A percentile compares a stretch with the other conserved stretches of the same genome.
Conservation (phyloP, 2,888 invertebrate genomes). For the Strigamia maritima region DNA sequence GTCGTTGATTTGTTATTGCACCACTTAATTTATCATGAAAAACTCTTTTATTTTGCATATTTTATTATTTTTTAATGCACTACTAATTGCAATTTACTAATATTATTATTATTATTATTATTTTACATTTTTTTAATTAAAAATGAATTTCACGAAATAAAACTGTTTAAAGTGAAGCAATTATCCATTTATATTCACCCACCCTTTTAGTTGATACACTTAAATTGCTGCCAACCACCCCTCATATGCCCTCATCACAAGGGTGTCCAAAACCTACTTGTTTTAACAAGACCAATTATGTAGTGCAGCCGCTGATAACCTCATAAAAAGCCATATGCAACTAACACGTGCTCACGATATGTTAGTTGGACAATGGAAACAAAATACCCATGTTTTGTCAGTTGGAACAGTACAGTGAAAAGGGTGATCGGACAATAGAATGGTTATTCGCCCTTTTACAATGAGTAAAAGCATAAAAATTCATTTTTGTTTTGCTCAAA, state of each 20-base stretch:
- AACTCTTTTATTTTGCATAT: too few relatives aligned
- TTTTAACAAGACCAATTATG: not conserved
- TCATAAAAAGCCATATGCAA: not conserved
- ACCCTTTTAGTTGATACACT: not conserved
- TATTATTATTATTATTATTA: not conserved
- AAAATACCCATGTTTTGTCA: not conserved
- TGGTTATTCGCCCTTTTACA: too few relatives aligned
- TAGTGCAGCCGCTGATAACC: not conserved
- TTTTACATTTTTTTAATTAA: not conserved
- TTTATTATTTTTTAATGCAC: too few relatives aligned
- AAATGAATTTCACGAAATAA: not conserved
- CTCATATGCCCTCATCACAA: not conserved
- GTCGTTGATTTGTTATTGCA: too few relatives aligned
- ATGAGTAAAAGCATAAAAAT: too few relatives aligned
- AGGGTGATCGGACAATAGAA: too few relatives aligned
- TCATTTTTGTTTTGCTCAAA: not conserved
- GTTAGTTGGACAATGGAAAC: not conserved
- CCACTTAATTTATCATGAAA: too few relatives aligned
- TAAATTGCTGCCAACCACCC: not conserved
- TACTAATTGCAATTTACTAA: too few relatives aligned
- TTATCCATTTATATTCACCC: not conserved
- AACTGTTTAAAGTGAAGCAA: not conserved
- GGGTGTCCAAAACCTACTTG: not conserved
- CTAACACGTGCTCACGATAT: slow-evolving; percentile 15
- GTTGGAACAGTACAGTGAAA: not conserved